Evolutionary conservation across 2,888 invertebrate genomes (phyloP), one percentile per base, ranked within the genome.

Genomic region (Galerucella calmariensis): DNA sequence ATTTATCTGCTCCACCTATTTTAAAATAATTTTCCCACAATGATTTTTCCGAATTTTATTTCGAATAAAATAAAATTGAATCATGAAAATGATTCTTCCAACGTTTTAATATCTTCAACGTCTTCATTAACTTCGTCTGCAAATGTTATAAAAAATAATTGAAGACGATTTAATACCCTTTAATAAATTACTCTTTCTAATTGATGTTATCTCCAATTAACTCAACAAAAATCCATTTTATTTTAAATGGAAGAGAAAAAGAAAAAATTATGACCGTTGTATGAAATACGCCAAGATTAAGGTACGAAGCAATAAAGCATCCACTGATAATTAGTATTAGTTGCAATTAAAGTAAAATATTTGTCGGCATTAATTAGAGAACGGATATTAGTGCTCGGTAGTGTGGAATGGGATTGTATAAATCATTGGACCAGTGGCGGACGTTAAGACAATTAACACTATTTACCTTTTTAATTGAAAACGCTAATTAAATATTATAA

Each of bases 271-370:
- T 44, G 48, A 16, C 53, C 44, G 69, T 35, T 27, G 69, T 59
- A 69, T 69, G 61, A 69, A 48, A 62, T 67, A 67, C 59, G 58
- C 16, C 51, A 67, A 46, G 61, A 61, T 70, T 74, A 51, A 20
- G 41, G 41, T n/a, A 24, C 24, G 53, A 51, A 27, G 67, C 35
- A 70, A 67, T 74, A 67, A 67, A 70, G 56, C 66, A 70, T 51
- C 41, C 62, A 35, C 51, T 61, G 20, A 69, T 74, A 74, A 70
- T 74, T 74, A 70, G 70, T 74, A 74, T 70, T 74, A 70, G 59
- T 67, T 67, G 69, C 67, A 70, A 62, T 67, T 67, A 67, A 67
- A 70, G 62, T 69, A 56, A 74, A 74, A 70, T 70, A 70, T 74
- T 74, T 74, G 70, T 70, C 74, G 70, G 67, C 66, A 59, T 67